A percentile compares a stretch with the other conserved stretches of the same genome.
Conservation (phyloP, 2,113 vertebrate genomes). For the Rutilus rutilus region DNA sequence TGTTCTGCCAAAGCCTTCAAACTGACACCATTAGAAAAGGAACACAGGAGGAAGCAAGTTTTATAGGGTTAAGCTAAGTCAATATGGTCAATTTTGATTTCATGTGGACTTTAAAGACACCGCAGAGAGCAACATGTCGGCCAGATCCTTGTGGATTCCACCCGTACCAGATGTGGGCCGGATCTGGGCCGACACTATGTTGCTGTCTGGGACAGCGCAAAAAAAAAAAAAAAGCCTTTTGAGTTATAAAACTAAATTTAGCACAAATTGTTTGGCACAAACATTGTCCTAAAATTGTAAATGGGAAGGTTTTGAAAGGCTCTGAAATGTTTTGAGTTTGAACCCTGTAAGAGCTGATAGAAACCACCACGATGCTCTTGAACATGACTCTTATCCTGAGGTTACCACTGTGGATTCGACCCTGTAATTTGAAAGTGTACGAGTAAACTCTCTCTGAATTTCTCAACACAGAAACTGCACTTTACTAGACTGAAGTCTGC, state of each 20-base stretch:
- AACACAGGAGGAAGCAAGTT: too few species aligned
- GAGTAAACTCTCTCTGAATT: not conserved
- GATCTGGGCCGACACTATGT: too few species aligned
- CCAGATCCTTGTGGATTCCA: too few species aligned
- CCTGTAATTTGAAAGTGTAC: constrained; percentile 5
- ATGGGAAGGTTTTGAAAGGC: too few species aligned
- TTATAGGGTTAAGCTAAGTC: too few species aligned
- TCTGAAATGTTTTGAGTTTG: not conserved
- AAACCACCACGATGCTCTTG: not conserved
- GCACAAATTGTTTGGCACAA: not conserved
- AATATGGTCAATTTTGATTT: too few species aligned
- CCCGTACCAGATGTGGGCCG: too few species aligned
- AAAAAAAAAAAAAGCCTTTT: not conserved
- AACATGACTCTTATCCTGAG: not conserved
- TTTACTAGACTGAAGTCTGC: not conserved
- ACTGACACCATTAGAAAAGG: too few species aligned
- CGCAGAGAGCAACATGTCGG: too few species aligned
- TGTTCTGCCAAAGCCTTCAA: too few species aligned
- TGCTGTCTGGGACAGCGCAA: too few species aligned
- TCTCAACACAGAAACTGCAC: not conserved
- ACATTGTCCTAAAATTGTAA: not conserved
- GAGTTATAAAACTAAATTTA: not conserved
- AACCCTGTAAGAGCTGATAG: not conserved
- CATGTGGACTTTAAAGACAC: too few species aligned
- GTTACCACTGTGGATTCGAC: not conserved